phyloP scores from a whole-genome alignment of 2,113 vertebrate species.

The Macaca fascicularis region DNA sequence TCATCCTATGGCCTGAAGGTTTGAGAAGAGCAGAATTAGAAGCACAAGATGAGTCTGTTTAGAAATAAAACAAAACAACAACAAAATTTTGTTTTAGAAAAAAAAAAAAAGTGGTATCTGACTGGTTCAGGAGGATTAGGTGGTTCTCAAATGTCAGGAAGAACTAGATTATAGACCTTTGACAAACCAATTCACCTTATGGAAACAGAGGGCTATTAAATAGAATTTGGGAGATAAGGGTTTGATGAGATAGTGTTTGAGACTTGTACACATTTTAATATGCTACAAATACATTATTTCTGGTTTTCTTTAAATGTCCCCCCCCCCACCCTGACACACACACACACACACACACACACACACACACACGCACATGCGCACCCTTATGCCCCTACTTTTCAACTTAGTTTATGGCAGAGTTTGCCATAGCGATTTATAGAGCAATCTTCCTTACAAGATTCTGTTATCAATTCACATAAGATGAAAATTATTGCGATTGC shows the following conservation, averaged over 20 bases:
- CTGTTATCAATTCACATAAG: not conserved
- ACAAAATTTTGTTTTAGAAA: not conserved
- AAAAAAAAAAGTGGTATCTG: not conserved
- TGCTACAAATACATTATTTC: not conserved
- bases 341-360: no score
- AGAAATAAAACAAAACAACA: not conserved
- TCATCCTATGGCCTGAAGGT: not conserved
- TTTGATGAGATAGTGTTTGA: not conserved
- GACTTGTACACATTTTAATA: not conserved
- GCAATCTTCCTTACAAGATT: not conserved
- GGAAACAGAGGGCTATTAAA: not conserved
- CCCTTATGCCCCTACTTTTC: not conserved
- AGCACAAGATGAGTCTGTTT: not conserved
- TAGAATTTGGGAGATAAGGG: not conserved
- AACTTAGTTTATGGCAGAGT: not conserved
- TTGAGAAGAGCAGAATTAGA: not conserved
- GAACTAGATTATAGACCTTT: not conserved
- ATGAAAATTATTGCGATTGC: not conserved
- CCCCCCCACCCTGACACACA: no score
- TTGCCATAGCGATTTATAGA: not conserved
- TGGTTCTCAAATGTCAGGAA: not conserved
- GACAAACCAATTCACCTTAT: not conserved
- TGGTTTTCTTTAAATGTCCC: not conserved
- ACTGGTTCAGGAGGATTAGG: not conserved
- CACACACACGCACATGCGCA: no score